Evolutionary conservation across 2,888 invertebrate genomes (phyloP).

Genomic region (Cremastinae sp.): DNA sequence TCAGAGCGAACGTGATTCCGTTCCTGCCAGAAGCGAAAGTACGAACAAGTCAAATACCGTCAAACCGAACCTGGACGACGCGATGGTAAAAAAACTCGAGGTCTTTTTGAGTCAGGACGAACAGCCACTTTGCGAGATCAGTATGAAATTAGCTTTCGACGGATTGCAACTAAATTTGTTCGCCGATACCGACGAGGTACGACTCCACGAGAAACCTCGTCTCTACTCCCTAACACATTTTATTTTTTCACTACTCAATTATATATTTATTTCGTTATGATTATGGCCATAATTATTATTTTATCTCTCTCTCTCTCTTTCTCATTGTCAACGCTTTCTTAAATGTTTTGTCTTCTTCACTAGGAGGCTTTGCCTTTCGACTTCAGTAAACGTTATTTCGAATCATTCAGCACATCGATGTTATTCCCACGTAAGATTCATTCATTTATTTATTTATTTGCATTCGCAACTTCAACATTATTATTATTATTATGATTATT

Average conservation of each 20-base stretch:
- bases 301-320: constrained; percentile 21
- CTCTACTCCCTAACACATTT: not conserved
- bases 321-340: constrained; percentile 11
- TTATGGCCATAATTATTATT: constrained; percentile 15
- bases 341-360: constrained; percentile 48
- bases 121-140: constrained; percentile 75
- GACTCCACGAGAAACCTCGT: not conserved
- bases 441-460: constrained; percentile 40
- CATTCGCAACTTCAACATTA: not conserved
- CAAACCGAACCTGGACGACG: constrained; percentile 78
- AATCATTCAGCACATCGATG: constrained; percentile 54
- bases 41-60: constrained; percentile 60
- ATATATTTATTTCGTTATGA: constrained; percentile 35
- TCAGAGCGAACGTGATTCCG: constrained; percentile 54
- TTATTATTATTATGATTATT: constrained; percentile 16
- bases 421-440: constrained; percentile 61
- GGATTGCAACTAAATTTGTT: constrained; percentile 87
- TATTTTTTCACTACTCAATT: constrained; percentile 31
- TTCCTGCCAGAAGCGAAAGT: constrained; percentile 33
- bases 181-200: constrained; percentile 87
- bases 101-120: constrained; percentile 88
- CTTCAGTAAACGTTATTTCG: constrained; percentile 54
- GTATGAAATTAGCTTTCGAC: constrained; percentile 84
- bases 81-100: constrained; percentile 85
- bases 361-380: constrained; percentile 59